Evolutionary conservation across 92 coral and sea anemone species (phyloP), one percentile per base, ranked within the genome.

Genomic region (Paramuricea clavata): DNA sequence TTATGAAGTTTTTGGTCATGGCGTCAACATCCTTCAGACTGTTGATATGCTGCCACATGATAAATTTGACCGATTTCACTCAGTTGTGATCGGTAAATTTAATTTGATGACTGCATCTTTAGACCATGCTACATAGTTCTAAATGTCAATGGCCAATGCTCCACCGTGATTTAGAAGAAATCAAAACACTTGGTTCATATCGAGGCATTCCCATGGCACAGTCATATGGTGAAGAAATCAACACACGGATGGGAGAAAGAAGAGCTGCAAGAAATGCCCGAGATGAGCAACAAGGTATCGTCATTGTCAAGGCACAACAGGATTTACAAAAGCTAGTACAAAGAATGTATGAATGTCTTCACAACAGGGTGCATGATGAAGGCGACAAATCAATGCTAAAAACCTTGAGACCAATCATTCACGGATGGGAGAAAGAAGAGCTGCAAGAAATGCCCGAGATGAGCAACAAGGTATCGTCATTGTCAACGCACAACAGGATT

Each of bases 171-270:
- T 69, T 30, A 15, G 76, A 69, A 31, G 76, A 69, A 69, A 69
- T 69, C 16, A 15, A 69, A 69, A 69, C 43, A 30, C 19, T 21
- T 69, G 43, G 21, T 41, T 15, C 76, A 69, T 69, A 69, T 32
- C 21, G 76, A 31, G 76, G 76, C 43, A 69, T 69, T 69, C 49
- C 76, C n/a, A 69, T 69, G 49, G 76, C 76, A 34, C 76, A 31
- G 22, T 69, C 49, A 34, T 33, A 69, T 69, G 44, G 76, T 69
- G 76, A 69, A 69, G 76, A 69, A 69, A 69, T 11, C 44, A 69
- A 69, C 76, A 69, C 49, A 69, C n/a, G 49, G 22, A 31, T 69
- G 76, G 76, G 49, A 15, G 2, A 69, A 33, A 34, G 43, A 30
- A 69, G 76, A 69, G 76, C 76, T 69, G 43, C 43, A 21, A 31